Conservation (phyloP, 2,113 vertebrate species). For the Naja naja region DNA sequence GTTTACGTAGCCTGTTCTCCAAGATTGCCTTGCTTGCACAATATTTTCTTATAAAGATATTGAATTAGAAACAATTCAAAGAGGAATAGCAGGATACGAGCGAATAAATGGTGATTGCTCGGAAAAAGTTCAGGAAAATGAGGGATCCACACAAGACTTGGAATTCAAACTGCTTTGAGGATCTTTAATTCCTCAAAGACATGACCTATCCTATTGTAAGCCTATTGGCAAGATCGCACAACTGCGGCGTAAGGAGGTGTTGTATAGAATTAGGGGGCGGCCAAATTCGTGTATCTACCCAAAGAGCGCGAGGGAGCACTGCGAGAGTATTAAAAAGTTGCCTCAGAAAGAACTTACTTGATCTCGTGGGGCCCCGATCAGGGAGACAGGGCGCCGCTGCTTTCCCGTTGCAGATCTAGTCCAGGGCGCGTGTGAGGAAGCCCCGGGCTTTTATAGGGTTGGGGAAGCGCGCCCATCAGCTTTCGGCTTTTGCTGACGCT, state of each 20-base stretch:
- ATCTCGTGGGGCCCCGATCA: rapidly evolving
- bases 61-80: background rate
- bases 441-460: background rate
- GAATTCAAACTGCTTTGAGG: too few species aligned
- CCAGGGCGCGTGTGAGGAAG: background rate
- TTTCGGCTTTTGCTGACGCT: background rate
- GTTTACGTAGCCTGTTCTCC: background rate
- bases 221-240: background rate
- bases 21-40: background rate
- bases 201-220: background rate
- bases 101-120: background rate
- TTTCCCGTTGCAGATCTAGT: background rate
- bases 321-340: background rate
- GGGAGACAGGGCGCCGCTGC: background rate
- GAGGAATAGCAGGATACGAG: background rate
- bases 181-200: background rate
- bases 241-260: background rate
- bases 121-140: background rate
- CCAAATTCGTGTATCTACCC: background rate
- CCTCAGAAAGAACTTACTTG: slow-evolving; percentile 32
- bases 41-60: background rate
- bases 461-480: too few species aligned
- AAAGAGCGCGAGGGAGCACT: background rate
- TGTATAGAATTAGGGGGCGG: background rate
- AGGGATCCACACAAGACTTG: background rate